Base-by-base conservation (phyloP, 2,888 invertebrate genomes). In the Pristionchus mayeri region DNA sequence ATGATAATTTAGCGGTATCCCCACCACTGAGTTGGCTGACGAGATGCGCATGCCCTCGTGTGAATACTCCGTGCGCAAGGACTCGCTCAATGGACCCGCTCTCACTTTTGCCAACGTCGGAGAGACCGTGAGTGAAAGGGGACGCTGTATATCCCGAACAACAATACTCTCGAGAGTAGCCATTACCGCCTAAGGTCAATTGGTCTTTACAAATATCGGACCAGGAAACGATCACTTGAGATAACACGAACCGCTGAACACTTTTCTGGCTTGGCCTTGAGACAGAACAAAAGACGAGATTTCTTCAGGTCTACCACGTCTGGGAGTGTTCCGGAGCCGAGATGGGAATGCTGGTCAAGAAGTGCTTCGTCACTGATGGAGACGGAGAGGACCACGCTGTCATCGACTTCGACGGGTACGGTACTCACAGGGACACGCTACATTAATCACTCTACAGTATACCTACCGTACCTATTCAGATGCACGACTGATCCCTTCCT, bases 321-420 rank as follows among this genome's bases (percentile, higher is more conserved):
- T 84, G 84, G 92, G 90, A 91, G 60, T 92, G 92, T 84, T 84
- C 82, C 24, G 91, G 90, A 6, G 88, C 89, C 9, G 91, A 91
- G 44, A 90, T 92, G 90, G 92, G 92, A 76, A 92, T 92, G 89
- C 85, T 92, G 54, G 91, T 92, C 63, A 91, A 92, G 86, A 91
- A 90, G 79, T 92, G 91, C 78, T 90, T 90, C 78, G 92, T 92
- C 21, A 92, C 91, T 2, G 91, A 92, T 85, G 92, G 91, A 3
- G 91, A 91, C 60, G 92, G 92, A 0, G 91, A 91, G 75, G 92
- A 92, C 71, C 92, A 84, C 44, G 84, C 84, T 2, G 84, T 84
- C n/a, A 75, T 84, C 54, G 84, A 84, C 27, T 84, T 84, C 27
- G 84, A 84, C 27, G 84, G 84, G 84, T 84, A 52, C 30, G 75